Percentiles rank a stretch among this genome's conserved stretches.
Conservation (phyloP, 2,888 invertebrate genomes). For the Balanococcus diminutus region DNA sequence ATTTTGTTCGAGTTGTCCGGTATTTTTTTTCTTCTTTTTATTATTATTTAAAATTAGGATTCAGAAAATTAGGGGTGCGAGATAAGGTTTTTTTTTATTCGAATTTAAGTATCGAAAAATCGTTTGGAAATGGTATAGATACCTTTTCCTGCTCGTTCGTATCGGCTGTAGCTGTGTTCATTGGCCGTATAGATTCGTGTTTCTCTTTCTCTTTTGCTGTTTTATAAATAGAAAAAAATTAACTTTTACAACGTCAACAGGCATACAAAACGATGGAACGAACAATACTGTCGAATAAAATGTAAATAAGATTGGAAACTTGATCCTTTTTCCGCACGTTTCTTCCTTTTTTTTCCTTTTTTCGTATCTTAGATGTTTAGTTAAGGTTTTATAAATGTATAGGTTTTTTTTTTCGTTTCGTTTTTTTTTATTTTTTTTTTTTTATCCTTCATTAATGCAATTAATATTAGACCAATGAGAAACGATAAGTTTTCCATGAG, state of each 20-base stretch:
- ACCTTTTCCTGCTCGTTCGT: background rate
- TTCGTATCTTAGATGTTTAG: background rate
- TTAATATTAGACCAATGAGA: background rate
- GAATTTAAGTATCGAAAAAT: slow-evolving; percentile 40
- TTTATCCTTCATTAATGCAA: background rate
- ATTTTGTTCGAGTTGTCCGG: background rate
- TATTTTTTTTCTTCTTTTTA: background rate
- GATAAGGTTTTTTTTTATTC: slow-evolving; percentile 42
- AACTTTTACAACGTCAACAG: background rate
- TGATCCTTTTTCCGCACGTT: too few relatives aligned
- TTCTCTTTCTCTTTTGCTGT: background rate
- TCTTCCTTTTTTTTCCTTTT: background rate
- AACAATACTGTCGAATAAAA: slow-evolving; percentile 11
- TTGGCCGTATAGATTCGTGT: background rate
- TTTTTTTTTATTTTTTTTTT: too few relatives aligned
- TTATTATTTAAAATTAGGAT: slow-evolving; percentile 27
- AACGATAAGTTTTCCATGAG: background rate
- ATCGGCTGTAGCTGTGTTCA: background rate
- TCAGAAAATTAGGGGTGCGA: slow-evolving; percentile 34
- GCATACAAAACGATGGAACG: background rate
- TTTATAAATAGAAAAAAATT: slow-evolving; percentile 8
- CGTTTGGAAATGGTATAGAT: slow-evolving; percentile 32
- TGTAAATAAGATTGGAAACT: background rate
- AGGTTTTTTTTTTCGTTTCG: too few relatives aligned
- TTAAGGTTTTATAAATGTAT: background rate